Evolutionary conservation across 2,888 invertebrate genomes (phyloP).

Genomic region (Synergus gifuensis): DNA sequence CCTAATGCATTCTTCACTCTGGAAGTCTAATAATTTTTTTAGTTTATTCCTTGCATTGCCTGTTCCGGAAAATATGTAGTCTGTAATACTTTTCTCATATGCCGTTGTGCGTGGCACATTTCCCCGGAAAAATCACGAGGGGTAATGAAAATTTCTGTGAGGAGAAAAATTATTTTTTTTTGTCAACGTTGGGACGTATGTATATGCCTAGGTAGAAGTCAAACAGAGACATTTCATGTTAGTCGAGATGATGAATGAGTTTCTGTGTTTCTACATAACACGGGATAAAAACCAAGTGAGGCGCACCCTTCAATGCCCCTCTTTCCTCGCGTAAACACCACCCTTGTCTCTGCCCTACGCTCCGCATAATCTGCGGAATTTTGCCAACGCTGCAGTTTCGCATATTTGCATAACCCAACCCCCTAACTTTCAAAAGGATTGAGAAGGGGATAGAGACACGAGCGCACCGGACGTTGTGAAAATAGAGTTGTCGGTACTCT

Average conservation of each 20-base stretch:
- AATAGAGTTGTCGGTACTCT: slow-evolving; percentile 9
- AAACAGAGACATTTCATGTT: background rate
- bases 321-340: slow-evolving; percentile 52
- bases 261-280: slow-evolving; percentile 4
- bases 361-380: slow-evolving; percentile 53
- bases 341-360: slow-evolving; percentile 53
- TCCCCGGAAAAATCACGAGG: background rate
- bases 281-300: background rate
- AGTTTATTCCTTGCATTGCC: background rate
- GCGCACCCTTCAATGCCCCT: slow-evolving; percentile 41
- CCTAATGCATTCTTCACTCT: background rate
- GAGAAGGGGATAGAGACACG: background rate
- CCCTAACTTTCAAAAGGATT: slow-evolving; percentile 38
- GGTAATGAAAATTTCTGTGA: background rate
- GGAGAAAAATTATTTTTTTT: background rate
- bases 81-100: background rate
- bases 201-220: background rate
- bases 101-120: background rate
- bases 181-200: background rate
- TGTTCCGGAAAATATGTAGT: background rate
- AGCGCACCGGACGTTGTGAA: background rate
- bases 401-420: slow-evolving; percentile 49
- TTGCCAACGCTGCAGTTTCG: slow-evolving; percentile 42
- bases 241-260: slow-evolving; percentile 1
- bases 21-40: background rate